Percentiles rank a stretch among this genome's conserved stretches.
phyloP scores from a whole-genome alignment of 2,888 invertebrate genomes.

The Hecatera dysodea region DNA sequence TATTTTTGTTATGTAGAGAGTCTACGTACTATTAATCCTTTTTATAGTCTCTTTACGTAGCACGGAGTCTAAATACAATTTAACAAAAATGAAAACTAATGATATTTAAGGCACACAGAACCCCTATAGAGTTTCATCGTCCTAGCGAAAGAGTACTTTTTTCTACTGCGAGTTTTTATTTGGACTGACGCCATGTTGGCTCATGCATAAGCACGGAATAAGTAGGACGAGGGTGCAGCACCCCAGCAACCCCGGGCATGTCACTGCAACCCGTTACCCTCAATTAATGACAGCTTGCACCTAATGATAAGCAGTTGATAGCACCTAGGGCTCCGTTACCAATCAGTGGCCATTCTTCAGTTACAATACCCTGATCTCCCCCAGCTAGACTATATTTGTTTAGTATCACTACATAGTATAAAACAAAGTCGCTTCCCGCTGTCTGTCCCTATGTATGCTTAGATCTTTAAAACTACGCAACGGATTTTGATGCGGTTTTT shows the following conservation, averaged over 20 bases:
- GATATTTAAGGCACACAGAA: too few relatives aligned
- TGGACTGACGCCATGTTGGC: slow-evolving; percentile 33
- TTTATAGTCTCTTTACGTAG: too few relatives aligned
- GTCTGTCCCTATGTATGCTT: too few relatives aligned
- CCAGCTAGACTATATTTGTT: too few relatives aligned
- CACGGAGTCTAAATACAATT: neutral
- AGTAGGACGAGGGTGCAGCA: slow-evolving; percentile 27
- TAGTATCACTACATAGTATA: too few relatives aligned
- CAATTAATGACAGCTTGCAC: slow-evolving; percentile 50
- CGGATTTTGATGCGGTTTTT: too few relatives aligned
- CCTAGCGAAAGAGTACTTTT: neutral
- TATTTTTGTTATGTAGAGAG: too few relatives aligned
- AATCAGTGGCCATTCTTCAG: slow-evolving; percentile 24
- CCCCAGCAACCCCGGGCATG: slow-evolving; percentile 27
- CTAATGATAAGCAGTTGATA: slow-evolving; percentile 34
- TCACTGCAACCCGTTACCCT: slow-evolving; percentile 52
- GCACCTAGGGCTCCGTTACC: slow-evolving; percentile 14
- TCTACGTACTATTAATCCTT: too few relatives aligned
- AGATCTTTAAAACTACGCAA: too few relatives aligned
- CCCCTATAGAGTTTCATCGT: too few relatives aligned
- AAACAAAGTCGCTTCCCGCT: too few relatives aligned
- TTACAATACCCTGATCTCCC: neutral
- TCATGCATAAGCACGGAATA: slow-evolving; percentile 14
- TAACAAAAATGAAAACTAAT: too few relatives aligned
- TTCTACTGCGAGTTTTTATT: slow-evolving; percentile 2